Evolutionary conservation across 2,113 vertebrate genomes (phyloP), one percentile per base, ranked within the genome.

Genomic region (Engraulis encrasicolus): DNA sequence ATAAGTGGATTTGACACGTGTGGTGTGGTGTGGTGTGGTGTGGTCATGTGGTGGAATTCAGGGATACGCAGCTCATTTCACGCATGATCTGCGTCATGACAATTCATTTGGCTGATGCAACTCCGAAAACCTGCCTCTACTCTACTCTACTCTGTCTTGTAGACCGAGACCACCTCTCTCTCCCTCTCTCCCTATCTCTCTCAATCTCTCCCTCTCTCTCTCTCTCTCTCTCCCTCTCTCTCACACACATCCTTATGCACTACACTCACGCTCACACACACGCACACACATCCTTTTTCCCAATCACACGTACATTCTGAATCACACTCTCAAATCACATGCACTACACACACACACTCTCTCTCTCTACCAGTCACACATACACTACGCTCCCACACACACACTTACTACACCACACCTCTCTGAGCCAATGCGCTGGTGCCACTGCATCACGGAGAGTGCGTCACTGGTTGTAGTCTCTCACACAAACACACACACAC

Each of bases 81-180:
- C 84, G 89, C 91, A 91, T 92, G 90, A 90, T 91, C 87, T 89
- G 88, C 91, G 89, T 93, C 86, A 88, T 88, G 88, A 92, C 91
- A 89, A 91, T 92, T 90, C 79, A 90, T 91, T 93, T 89, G 89
- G 92, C 92, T 93, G 92, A 94, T 87, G 92, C 91, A 93, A 92
- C 90, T 84, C 54, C 45, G 38, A 12, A 74, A 74, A n/a, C n/a
- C n/a, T n/a, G n/a, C n/a, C n/a, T n/a, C n/a, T n/a, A 66, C 58
- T 66, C 50, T 52, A n/a, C 58, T n/a, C n/a, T n/a, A n/a, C 58
- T 66, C 58, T 66, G n/a, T 66, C 7, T 31, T 66, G n/a, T n/a
- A n/a, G n/a, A n/a, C n/a, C n/a, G n/a, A n/a, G n/a, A n/a, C n/a
- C n/a, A n/a, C n/a, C n/a, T n/a, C 58, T 11, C n/a, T 66, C 7